Conservation (phyloP, 2,797 vertebrate genomes). For the Betta splendens region DNA sequence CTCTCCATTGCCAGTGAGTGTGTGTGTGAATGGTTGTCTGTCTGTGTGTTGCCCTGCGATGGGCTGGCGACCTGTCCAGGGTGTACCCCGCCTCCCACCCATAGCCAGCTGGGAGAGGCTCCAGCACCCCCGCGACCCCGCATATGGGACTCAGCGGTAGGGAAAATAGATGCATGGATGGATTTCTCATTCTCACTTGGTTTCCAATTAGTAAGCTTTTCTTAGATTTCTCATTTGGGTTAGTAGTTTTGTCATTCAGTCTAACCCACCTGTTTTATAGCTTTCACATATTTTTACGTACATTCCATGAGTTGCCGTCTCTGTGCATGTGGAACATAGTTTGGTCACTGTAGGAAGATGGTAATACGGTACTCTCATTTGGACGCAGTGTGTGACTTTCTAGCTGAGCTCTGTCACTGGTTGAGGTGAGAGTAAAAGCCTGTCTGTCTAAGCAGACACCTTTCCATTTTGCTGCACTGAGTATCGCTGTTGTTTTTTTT, state of each 20-base stretch:
- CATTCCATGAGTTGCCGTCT: conserved; percentile 15
- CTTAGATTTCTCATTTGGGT: neutral
- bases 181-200: neutral
- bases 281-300: conserved; percentile 11
- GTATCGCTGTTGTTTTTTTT: conserved; percentile 43
- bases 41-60: no score
- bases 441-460: conserved; percentile 61
- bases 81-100: no score
- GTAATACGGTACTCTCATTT: conserved; percentile 6
- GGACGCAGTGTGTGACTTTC: conserved; percentile 21
- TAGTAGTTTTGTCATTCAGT: conserved; percentile 1
- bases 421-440: conserved; percentile 55
- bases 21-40: no score
- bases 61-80: no score
- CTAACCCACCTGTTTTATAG: neutral
- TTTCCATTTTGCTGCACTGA: conserved; percentile 55
- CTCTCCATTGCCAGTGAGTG: no score
- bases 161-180: no score
- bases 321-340: conserved; percentile 47
- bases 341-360: conserved; percentile 34
- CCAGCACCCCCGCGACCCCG: no score
- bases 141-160: no score
- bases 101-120: no score
- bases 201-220: neutral
- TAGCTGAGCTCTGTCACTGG: conserved; percentile 30